Evolutionary conservation across 2,113 vertebrate species (phyloP).

Genomic region (Rousettus leschenaultii): DNA sequence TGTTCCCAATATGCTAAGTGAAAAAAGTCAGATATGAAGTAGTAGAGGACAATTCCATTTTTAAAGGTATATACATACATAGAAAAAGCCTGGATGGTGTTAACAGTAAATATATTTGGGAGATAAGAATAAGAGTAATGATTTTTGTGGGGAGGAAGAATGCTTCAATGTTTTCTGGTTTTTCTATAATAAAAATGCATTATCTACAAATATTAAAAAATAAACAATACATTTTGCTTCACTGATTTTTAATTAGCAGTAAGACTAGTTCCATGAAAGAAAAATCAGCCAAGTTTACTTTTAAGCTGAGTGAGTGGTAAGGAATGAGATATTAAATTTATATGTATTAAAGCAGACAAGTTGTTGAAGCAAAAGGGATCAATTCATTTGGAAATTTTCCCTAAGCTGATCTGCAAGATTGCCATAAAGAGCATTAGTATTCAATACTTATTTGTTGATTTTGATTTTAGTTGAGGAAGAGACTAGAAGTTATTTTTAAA

Average conservation of each 20-base stretch:
- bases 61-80: neutral
- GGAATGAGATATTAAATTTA: constrained; percentile 30
- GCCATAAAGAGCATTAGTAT: neutral
- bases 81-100: neutral
- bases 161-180: neutral
- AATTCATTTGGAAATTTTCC: neutral
- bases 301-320: neutral
- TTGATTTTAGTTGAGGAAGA: constrained; percentile 5
- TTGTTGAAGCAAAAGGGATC: neutral
- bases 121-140: constrained; percentile 10
- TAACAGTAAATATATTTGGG: neutral
- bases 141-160: neutral
- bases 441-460: constrained; percentile 28
- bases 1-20: neutral
- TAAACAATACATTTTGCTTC: constrained; percentile 9
- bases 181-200: constrained; percentile 10
- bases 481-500: neutral
- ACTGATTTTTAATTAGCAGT: constrained; percentile 7
- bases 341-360: neutral
- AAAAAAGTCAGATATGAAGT: constrained; percentile 4
- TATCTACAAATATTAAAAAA: constrained; percentile 29
- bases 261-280: neutral
- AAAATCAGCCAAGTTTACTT: constrained; percentile 1
- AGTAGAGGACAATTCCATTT: neutral
- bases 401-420: neutral